Conservation (phyloP, 2,113 vertebrate species). For the Cyanoramphus novaezelandiae region DNA sequence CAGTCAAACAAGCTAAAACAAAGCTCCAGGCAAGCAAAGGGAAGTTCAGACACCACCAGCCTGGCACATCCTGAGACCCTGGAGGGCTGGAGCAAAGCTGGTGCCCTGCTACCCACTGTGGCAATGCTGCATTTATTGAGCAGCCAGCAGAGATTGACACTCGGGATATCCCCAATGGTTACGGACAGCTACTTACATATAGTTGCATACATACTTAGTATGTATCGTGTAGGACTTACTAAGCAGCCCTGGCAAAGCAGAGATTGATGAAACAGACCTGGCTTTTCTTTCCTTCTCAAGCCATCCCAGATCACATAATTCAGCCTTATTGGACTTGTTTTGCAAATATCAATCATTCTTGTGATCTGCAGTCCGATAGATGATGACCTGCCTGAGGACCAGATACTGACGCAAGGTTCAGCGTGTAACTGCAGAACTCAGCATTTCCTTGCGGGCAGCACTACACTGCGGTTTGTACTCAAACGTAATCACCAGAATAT, state of each 20-base stretch:
- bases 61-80: not conserved
- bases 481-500: not conserved
- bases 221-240: not conserved
- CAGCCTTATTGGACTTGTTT: not conserved
- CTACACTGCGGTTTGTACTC: not conserved
- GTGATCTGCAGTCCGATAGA: not conserved
- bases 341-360: not conserved
- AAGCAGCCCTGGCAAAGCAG: not conserved
- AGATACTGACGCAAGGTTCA: not conserved
- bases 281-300: not conserved
- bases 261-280: not conserved
- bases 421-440: not conserved
- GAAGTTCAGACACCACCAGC: not conserved
- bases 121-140: not conserved
- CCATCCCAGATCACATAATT: not conserved
- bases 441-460: not conserved
- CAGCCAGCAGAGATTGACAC: accelerated
- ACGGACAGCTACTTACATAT: not conserved
- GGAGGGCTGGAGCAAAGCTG: not conserved
- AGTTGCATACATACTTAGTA: accelerated
- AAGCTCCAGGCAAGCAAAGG: not conserved
- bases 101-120: not conserved
- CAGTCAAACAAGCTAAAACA: not conserved
- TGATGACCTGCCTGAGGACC: not conserved
- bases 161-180: accelerated